Base-by-base conservation (phyloP, 2,113 vertebrate genomes). In the Phylloscopus trochiloides region DNA sequence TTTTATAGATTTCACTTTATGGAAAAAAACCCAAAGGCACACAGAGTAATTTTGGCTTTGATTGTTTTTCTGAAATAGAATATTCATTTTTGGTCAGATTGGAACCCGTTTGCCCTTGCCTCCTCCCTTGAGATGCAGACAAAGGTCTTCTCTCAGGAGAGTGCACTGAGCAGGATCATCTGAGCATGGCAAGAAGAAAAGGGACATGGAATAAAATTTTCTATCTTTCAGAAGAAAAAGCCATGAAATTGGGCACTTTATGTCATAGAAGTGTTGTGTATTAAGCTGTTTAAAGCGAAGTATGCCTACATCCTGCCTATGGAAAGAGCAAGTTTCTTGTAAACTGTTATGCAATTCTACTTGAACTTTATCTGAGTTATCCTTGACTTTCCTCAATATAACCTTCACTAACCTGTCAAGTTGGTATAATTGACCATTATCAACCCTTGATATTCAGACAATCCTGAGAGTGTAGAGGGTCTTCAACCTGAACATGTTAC, bases 91-190 rank as follows among this genome's bases (percentile, higher is more conserved):
- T 63, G 48, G 45, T 36, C 13, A 76, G 14, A 54, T 16, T 45
- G 26, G 38, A 71, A 40, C 12, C 7, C 1, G 1, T 24, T n/a
- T 21, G 26, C 6, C 50, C 25, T 29, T 2, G 1, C 5, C 6
- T 80, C 10, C 28, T 70, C 32, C 38, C 8, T 6, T 70, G 73
- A 70, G 25, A 77, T 54, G 34, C 10, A 66, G 25, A 28, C 16
- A 83, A 65, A 92, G 10, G 3, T 87, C 21, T 80, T 86, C 8
- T 86, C 17, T 4, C 36, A 50, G 6, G 13, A 55, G 3, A 77
- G 6, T 1, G 1, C 71, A n/a, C 17, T 42, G 22, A 66, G 13
- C 10, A 86, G 15, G 17, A 36, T 58, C 32, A 36, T 55, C 32
- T 68, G 65, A 61, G 50, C 4, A 8, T 68, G 36, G 1, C n/a